A percentile compares a stretch with the other conserved stretches of the same genome.
Evolutionary conservation across 2,113 vertebrate species (phyloP).

Genomic region (Colinus virginianus): DNA sequence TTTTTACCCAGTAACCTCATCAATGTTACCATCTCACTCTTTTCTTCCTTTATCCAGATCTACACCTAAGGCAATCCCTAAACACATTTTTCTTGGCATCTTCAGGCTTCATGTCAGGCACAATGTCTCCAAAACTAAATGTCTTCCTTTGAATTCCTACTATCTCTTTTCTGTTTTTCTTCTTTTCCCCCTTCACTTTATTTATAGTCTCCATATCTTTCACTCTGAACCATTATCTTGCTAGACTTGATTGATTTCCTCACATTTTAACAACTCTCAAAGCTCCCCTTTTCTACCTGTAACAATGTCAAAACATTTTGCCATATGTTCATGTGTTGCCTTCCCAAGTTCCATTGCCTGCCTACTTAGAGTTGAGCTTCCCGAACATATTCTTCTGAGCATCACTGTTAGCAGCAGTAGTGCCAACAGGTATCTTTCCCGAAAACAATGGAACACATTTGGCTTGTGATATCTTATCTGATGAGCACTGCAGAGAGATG

Average conservation of each 20-base stretch:
- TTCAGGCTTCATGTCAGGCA: neutral
- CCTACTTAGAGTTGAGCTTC: neutral
- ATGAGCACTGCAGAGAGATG: neutral
- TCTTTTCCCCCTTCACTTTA: neutral
- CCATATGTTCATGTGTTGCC: neutral
- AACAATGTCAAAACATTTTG: conserved; percentile 62
- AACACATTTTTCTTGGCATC: neutral
- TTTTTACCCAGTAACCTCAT: neutral
- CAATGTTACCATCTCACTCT: neutral
- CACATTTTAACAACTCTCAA: conserved; percentile 18
- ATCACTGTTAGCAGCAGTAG: neutral
- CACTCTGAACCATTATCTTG: conserved; percentile 35
- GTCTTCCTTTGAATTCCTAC: neutral
- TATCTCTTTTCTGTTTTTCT: neutral
- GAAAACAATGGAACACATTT: neutral
- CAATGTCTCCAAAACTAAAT: neutral
- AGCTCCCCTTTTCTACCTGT: conserved; percentile 5
- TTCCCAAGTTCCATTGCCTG: neutral
- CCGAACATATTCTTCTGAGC: neutral
- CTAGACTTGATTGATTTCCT: conserved; percentile 52
- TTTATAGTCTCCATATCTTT: conserved; percentile 18
- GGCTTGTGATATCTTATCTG: neutral
- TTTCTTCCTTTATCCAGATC: neutral
- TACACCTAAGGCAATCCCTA: neutral
- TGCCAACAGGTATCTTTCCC: neutral